Evolutionary conservation across 1,140 invertebrate species (phyloP).

Genomic region (Anastatus disparis): DNA sequence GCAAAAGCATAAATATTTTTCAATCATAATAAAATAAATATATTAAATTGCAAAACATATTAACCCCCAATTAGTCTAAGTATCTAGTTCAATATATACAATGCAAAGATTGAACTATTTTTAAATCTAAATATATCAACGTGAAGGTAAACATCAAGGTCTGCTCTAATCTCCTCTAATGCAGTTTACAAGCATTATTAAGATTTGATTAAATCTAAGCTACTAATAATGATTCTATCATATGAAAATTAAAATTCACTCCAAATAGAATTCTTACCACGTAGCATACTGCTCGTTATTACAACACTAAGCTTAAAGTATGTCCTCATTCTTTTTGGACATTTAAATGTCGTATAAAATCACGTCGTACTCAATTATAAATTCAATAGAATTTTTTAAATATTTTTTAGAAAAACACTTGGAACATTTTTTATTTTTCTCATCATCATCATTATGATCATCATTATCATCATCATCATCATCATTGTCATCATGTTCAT

Average conservation of each 20-base stretch:
- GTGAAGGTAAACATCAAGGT: too few relatives aligned
- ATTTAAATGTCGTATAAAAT: constrained; percentile 1
- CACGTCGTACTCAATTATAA: background rate
- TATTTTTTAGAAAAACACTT: constrained; percentile 7
- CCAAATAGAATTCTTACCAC: background rate
- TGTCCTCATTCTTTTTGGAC: constrained; percentile 10
- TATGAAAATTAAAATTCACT: too few relatives aligned
- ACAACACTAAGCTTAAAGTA: background rate
- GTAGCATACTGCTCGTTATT: background rate
- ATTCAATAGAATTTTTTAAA: background rate
- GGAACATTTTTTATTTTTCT: constrained; percentile 3
- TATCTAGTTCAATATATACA: too few relatives aligned
- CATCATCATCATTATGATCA: too few relatives aligned
- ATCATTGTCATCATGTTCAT: constrained; percentile 17
- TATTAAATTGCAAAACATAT: too few relatives aligned
- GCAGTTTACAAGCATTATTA: background rate
- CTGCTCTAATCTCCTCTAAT: too few relatives aligned
- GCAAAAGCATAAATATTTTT: too few relatives aligned
- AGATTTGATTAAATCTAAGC: background rate
- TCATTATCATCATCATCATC: constrained; percentile 14
- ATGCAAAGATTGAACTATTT: too few relatives aligned
- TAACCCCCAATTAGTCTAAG: too few relatives aligned
- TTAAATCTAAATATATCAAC: too few relatives aligned
- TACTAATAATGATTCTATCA: background rate
- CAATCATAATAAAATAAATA: too few relatives aligned